These are phyloP conservation scores for Hylomyscus alleni DNA, from an alignment of 2,797 vertebrate genomes.

Conservation along the genomic window DNA sequence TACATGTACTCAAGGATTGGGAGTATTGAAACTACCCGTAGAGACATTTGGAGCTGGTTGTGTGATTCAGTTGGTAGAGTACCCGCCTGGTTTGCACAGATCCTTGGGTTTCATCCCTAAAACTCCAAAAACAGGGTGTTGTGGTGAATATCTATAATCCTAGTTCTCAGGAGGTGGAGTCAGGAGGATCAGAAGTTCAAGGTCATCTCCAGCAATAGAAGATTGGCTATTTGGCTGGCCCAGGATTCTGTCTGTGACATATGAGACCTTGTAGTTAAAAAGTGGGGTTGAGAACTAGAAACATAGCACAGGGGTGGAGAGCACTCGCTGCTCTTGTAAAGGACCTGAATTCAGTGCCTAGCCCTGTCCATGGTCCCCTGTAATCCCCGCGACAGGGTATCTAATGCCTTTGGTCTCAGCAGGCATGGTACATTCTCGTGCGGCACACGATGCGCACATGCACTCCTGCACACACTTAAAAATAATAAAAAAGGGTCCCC, in stretches of 20 bases:
- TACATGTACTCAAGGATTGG: background rate
- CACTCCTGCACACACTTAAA: background rate
- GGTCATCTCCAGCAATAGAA: background rate
- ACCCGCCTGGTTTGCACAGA: background rate
- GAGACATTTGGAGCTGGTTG: background rate
- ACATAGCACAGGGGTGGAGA: too few relatives aligned
- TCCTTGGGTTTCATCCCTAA: background rate
- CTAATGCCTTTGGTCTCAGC: background rate
- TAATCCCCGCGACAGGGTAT: background rate
- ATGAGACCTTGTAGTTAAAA: background rate
- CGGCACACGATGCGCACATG: background rate
- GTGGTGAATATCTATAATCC: background rate
- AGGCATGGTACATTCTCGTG: fast-evolving
- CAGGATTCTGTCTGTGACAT: too few relatives aligned
- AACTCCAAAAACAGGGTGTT: background rate
- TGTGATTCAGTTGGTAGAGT: background rate
- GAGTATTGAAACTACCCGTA: background rate
- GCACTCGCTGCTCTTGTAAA: background rate
- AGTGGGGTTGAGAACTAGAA: background rate
- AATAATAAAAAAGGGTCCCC: too few relatives aligned
- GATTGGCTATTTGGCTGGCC: background rate
- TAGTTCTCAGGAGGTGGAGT: background rate
- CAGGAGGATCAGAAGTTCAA: background rate
- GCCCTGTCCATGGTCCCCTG: background rate
- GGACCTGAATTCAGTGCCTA: background rate